Evolutionary conservation across 2,113 vertebrate genomes (phyloP).

Genomic region (Antechinus flavipes): DNA sequence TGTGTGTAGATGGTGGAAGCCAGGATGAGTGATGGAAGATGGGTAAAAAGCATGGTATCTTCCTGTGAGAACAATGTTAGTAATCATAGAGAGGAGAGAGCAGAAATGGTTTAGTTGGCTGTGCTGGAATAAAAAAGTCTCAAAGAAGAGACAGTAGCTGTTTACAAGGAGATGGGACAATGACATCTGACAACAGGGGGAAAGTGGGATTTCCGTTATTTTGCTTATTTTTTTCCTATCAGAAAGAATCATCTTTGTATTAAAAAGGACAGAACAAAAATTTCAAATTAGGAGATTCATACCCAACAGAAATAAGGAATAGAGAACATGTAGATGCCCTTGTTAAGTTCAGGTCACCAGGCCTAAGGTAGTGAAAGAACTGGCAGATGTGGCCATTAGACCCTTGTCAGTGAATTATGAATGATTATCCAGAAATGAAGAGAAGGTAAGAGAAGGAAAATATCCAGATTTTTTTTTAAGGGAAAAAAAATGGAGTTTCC

Average conservation of each 20-base stretch:
- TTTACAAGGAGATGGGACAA: not conserved
- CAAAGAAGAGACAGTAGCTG: not conserved
- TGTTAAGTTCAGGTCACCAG: not conserved
- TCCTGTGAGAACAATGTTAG: not conserved
- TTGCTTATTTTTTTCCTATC: not conserved
- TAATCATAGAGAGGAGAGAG: not conserved
- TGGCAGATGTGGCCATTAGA: not conserved
- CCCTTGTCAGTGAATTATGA: not conserved
- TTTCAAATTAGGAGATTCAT: not conserved
- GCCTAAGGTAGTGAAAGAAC: not conserved
- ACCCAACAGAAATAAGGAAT: not conserved
- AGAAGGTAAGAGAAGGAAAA: not conserved
- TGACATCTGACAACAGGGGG: not conserved
- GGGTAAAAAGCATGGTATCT: not conserved
- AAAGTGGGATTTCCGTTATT: not conserved
- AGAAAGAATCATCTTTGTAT: not conserved
- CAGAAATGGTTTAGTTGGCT: not conserved
- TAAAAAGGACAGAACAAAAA: not conserved
- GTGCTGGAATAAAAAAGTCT: not conserved
- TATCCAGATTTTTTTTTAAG: not conserved
- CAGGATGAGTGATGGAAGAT: not conserved
- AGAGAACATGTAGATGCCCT: not conserved
- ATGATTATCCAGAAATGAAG: not conserved
- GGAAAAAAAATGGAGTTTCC: not conserved
- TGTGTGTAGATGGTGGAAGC: not conserved